Percentiles rank a stretch among this genome's conserved stretches.
phyloP scores from a whole-genome alignment of 2,113 vertebrate genomes.

The Naja naja region DNA sequence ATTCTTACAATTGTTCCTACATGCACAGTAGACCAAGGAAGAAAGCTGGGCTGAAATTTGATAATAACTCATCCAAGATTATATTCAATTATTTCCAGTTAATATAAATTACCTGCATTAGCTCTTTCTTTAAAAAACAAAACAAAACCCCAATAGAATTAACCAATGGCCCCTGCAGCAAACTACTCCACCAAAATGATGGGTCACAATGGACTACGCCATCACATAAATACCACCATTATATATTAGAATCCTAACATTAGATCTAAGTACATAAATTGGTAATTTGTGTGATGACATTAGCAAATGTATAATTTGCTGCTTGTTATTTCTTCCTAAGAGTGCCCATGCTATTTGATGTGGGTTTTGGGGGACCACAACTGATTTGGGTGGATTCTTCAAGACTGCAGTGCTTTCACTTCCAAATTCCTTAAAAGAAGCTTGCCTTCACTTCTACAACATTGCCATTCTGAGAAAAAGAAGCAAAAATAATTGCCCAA shows the following conservation, averaged over 20 bases:
- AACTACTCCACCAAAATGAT: not conserved
- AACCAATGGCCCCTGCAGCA: not conserved
- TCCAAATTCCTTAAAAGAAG: not conserved
- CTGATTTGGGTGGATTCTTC: not conserved
- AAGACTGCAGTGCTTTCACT: not conserved
- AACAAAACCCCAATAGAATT: not conserved
- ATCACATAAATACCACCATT: not conserved
- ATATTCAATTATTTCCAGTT: not conserved
- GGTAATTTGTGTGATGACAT: not conserved
- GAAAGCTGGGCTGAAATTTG: not conserved
- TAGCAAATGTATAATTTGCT: not conserved
- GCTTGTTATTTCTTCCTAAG: not conserved
- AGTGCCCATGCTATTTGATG: not conserved
- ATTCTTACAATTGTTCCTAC: not conserved
- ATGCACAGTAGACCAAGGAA: not conserved
- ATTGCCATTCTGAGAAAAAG: not conserved
- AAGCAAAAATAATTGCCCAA: not conserved
- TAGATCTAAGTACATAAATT: not conserved
- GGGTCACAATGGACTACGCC: not conserved
- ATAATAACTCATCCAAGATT: not conserved
- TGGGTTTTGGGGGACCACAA: not conserved
- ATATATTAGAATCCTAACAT: not conserved
- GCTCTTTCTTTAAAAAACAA: not conserved
- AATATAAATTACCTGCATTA: not conserved
- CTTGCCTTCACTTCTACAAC: not conserved